These are phyloP conservation scores for Pterobdella sp. DNA, from an alignment of 2,888 invertebrate genomes.

Conservation along the genomic window DNA sequence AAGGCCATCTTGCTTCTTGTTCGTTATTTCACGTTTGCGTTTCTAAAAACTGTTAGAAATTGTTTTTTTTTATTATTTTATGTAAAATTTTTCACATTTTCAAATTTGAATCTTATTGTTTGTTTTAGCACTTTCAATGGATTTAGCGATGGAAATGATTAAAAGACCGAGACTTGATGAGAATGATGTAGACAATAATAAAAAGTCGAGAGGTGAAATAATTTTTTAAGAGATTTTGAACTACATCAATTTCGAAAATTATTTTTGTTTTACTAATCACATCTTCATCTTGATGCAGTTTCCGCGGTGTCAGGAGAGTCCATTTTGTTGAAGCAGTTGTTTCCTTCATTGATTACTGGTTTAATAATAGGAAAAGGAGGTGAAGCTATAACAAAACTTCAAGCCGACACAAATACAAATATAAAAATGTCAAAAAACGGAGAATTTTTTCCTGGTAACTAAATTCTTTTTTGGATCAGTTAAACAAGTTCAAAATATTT, in stretches of 20 bases:
- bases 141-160: not conserved
- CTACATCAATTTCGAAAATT: not conserved
- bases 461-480: too few relatives aligned
- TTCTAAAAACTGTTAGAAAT: too few relatives aligned
- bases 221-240: not conserved
- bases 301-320: conserved; percentile 9
- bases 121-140: too few relatives aligned
- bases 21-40: too few relatives aligned
- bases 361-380: conserved; percentile 99
- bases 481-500: not conserved
- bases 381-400: conserved; percentile 93
- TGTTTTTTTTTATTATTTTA: not conserved
- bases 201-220: conserved; percentile 8
- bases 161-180: conserved; percentile 8
- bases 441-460: conserved; percentile 91
- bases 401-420: conserved; percentile 91
- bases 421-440: conserved; percentile 99
- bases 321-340: conserved; percentile 88
- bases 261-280: not conserved
- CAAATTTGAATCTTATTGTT: too few relatives aligned
- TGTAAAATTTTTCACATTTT: not conserved
- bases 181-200: not conserved
- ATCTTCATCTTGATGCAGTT: not conserved
- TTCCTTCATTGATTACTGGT: conserved; percentile 82
- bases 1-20: too few relatives aligned